Base-by-base conservation (phyloP, 2,888 invertebrate species). In the Zygaena filipendulae region DNA sequence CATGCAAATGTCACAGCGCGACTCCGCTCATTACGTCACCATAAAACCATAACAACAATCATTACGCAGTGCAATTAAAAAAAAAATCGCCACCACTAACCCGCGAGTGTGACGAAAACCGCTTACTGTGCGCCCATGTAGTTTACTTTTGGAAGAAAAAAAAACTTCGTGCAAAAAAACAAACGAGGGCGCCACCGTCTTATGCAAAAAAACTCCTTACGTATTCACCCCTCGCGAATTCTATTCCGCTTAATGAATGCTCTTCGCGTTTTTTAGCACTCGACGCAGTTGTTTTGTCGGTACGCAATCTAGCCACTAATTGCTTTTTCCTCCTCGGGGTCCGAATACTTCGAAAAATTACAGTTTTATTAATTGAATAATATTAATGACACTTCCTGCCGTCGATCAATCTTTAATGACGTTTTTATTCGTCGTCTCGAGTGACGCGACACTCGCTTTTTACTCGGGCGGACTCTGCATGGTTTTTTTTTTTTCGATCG, bases 351-450 rank as follows among this genome's bases (percentile, higher is more conserved):
- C 57, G 71, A 63, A 50, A 72, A 75, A 77, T 79, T 75, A 72
- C 71, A n/a, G 61, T 75, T 77, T 74, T 75, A 79, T 79, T 79
- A 79, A 79, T 79, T 79, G 75, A 79, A 79, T 79, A 77, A 74
- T 77, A 77, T 77, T 77, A 79, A 79, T 77, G 79, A 77, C 70
- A 70, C 75, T 69, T 70, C 61, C 63, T 66, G 56, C 52, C 52
- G 59, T 68, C 67, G 52, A 79, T 79, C 75, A 74, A 77, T 77
- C 77, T 74, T 67, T 71, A 72, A 75, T 71, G 71, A 67, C 71
- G 71, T 74, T 77, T 77, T 75, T 75, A 74, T 75, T 72, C 64
- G 67, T 61, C 55, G 59, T 16, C 47, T 53, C 57, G 62, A 70
- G 64, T 64, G 64, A 62, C 63, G 63, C 53, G 53, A 52, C 59